Evolutionary conservation across 2,113 vertebrate genomes (phyloP).

Genomic region (Brevimyrus niger): DNA sequence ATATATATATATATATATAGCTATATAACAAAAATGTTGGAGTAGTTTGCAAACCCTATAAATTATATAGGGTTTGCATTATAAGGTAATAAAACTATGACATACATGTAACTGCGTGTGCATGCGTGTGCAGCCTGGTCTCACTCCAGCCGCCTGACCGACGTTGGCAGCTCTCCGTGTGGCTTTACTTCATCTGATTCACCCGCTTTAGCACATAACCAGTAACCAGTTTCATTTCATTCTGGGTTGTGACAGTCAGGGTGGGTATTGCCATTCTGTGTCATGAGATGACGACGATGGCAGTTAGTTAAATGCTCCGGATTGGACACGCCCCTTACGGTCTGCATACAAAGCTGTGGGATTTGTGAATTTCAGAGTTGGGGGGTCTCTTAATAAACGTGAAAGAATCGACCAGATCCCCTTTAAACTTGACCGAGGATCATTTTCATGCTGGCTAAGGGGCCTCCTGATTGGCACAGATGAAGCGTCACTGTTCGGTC

Average conservation of each 20-base stretch:
- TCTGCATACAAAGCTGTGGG: background rate
- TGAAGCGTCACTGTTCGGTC: background rate
- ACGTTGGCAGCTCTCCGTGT: background rate
- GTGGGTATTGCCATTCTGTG: background rate
- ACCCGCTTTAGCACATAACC: background rate
- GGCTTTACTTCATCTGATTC: background rate
- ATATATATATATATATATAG: too few species aligned
- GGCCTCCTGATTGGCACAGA: background rate
- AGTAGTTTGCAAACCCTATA: background rate
- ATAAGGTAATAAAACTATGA: background rate
- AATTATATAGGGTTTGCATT: too few species aligned
- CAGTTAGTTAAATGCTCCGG: background rate
- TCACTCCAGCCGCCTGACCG: background rate
- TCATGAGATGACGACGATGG: background rate
- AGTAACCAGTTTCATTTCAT: background rate
- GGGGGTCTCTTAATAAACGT: background rate
- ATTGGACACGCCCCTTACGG: background rate
- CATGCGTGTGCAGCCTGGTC: background rate
- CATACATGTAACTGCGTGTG: background rate
- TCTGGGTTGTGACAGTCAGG: background rate
- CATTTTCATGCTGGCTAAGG: background rate
- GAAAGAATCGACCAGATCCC: background rate
- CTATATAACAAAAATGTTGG: background rate
- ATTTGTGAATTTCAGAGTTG: background rate
- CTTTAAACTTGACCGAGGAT: background rate